phyloP scores from a whole-genome alignment of 2,797 vertebrate species.

The Champsocephalus gunnari region DNA sequence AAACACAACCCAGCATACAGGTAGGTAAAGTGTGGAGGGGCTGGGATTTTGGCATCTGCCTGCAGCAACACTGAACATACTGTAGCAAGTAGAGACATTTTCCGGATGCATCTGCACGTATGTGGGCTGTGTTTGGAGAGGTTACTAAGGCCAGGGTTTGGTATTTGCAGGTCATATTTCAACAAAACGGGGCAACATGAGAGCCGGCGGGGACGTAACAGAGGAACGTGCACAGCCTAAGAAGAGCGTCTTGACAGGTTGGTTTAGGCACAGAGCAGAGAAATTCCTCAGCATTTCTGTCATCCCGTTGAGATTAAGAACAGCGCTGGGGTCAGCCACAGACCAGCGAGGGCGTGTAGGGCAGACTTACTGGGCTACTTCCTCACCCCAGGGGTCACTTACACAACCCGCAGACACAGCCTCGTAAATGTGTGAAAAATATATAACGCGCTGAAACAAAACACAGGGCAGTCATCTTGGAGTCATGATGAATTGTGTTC shows the following conservation, averaged over 20 bases:
- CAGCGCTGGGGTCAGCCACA: conserved; percentile 61
- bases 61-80: conserved; percentile 46
- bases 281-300: conserved; percentile 83
- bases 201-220: conserved; percentile 36
- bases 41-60: conserved; percentile 36
- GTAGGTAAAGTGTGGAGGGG: conserved; percentile 47
- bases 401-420: conserved; percentile 51
- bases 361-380: conserved; percentile 40
- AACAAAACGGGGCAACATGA: conserved; percentile 63
- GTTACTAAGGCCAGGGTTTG: conserved; percentile 55
- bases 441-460: conserved; percentile 34
- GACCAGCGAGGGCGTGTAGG: conserved; percentile 36
- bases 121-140: conserved; percentile 65
- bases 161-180: conserved; percentile 73
- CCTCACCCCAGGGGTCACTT: conserved; percentile 49
- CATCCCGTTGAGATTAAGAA: conserved; percentile 68
- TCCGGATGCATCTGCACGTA: conserved; percentile 66
- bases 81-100: conserved; percentile 59
- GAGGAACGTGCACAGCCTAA: conserved; percentile 46
- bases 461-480: conserved; percentile 32
- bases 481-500: conserved; percentile 53
- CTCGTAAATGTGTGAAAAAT: conserved; percentile 42
- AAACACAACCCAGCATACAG: conserved; percentile 34
- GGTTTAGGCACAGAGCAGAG: conserved; percentile 80
- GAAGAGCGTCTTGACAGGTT: conserved; percentile 57